These are phyloP conservation scores for Hyles vespertilio DNA, from an alignment of 1,140 invertebrate species.

Conservation along the genomic window DNA sequence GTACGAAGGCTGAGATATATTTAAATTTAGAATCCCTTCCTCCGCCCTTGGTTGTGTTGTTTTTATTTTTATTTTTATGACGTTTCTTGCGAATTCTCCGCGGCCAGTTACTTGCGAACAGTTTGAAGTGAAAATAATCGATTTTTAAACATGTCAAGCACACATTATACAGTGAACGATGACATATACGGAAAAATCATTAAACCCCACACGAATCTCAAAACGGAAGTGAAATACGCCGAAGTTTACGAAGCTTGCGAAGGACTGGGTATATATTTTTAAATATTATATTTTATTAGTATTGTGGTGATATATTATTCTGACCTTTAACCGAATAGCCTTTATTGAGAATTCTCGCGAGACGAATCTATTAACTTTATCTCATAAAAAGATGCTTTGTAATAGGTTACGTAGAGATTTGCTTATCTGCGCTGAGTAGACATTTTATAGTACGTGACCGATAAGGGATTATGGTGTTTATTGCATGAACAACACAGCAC, in stretches of 20 bases:
- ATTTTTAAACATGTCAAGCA: conserved; percentile 45
- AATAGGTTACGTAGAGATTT: conserved; percentile 8
- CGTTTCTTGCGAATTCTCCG: conserved; percentile 32
- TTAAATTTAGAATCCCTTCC: conserved; percentile 64
- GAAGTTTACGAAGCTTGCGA: conserved; percentile 62
- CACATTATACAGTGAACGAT: conserved; percentile 61
- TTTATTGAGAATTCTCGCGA: conserved; percentile 1
- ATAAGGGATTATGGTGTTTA: conserved; percentile 19
- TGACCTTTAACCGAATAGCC: not conserved
- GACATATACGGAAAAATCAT: conserved; percentile 66
- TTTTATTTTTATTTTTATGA: conserved; percentile 37
- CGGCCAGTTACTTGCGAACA: conserved; percentile 37
- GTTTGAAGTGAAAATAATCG: no score
- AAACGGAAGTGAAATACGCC: conserved; percentile 51
- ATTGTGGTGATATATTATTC: not conserved
- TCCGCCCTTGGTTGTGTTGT: conserved; percentile 34
- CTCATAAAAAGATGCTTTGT: conserved; percentile 10
- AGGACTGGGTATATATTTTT: conserved; percentile 46
- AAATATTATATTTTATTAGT: not conserved
- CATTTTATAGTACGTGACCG: conserved; percentile 8
- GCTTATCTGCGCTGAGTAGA: conserved; percentile 13
- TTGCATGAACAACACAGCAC: not conserved
- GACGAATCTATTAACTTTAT: conserved; percentile 3
- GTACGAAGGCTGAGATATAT: conserved; percentile 45
- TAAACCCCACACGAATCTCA: conserved; percentile 43